These are phyloP conservation scores for Scelioninae gen. 1 DNA, from an alignment of 2,888 invertebrate species.

Conservation along the genomic window DNA sequence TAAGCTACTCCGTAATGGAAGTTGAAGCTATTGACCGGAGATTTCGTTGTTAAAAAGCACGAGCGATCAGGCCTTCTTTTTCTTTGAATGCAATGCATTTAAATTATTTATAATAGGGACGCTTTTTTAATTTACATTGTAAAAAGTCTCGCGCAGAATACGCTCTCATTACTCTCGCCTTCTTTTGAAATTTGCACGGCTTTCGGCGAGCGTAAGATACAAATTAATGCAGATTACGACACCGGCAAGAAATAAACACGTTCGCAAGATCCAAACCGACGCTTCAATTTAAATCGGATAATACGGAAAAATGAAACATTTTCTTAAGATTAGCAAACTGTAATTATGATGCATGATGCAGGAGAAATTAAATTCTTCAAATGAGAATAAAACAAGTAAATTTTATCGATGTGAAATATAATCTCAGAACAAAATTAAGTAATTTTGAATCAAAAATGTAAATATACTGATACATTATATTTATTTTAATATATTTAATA, in stretches of 20 bases:
- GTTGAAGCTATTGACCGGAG: constrained; percentile 67
- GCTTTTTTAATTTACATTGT: constrained; percentile 77
- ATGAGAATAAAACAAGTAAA: background rate
- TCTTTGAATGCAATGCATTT: constrained; percentile 76
- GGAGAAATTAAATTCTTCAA: background rate
- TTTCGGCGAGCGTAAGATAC: constrained; percentile 48
- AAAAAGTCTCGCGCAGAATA: constrained; percentile 59
- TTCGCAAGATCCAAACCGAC: constrained; percentile 48
- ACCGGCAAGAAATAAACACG: constrained; percentile 59
- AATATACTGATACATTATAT: no score
- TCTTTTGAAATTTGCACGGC: constrained; percentile 52
- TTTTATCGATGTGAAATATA: no score
- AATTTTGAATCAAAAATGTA: no score
- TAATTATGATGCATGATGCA: background rate
- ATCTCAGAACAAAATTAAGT: no score
- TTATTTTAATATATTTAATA: no score
- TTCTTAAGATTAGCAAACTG: constrained; percentile 23
- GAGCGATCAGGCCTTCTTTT: constrained; percentile 39
- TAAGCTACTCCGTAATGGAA: constrained; percentile 2
- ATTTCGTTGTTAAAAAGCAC: constrained; percentile 41
- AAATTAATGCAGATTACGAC: constrained; percentile 66
- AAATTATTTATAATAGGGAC: constrained; percentile 77
- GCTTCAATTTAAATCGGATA: constrained; percentile 46
- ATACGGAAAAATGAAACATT: constrained; percentile 33
- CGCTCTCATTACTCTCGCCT: constrained; percentile 37